Conservation (phyloP, 2,888 invertebrate genomes). For the Stenodera caucasica region DNA sequence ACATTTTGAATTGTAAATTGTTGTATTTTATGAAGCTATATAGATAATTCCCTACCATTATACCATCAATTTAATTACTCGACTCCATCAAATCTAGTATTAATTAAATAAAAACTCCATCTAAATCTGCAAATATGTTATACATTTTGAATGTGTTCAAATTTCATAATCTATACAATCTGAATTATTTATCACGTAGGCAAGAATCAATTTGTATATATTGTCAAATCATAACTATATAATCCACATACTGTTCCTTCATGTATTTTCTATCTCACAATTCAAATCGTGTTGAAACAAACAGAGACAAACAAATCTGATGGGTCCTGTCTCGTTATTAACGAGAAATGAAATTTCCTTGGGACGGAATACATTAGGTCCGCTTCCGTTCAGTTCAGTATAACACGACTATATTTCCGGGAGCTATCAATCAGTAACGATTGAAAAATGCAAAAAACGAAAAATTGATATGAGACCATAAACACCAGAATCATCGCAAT, state of each 20-base stretch:
- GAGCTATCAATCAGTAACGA: conserved; percentile 37
- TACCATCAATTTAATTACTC: background rate
- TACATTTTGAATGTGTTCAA: too few relatives aligned
- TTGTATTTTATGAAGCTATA: conserved; percentile 33
- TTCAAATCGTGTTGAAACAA: background rate
- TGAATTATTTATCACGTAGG: background rate
- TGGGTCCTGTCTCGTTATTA: conserved; percentile 33
- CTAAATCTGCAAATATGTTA: background rate
- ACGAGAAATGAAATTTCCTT: conserved; percentile 41
- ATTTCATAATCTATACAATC: background rate
- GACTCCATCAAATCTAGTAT: background rate
- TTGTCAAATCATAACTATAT: background rate
- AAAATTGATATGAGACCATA: background rate
- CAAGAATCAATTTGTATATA: background rate
- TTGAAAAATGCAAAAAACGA: too few relatives aligned
- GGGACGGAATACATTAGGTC: conserved; percentile 40
- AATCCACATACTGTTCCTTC: background rate
- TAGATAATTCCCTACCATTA: conserved; percentile 15
- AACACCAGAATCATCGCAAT: too few relatives aligned
- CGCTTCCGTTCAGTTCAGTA: conserved; percentile 28
- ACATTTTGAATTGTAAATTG: conserved; percentile 31
- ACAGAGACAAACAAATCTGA: conserved; percentile 34
- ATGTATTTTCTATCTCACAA: background rate
- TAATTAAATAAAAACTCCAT: background rate
- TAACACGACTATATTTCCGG: conserved; percentile 36